Percentiles rank a stretch among this genome's conserved stretches.
These are phyloP conservation scores for Metellina segmentata DNA, from an alignment of 2,888 invertebrate species.

Conservation along the genomic window DNA sequence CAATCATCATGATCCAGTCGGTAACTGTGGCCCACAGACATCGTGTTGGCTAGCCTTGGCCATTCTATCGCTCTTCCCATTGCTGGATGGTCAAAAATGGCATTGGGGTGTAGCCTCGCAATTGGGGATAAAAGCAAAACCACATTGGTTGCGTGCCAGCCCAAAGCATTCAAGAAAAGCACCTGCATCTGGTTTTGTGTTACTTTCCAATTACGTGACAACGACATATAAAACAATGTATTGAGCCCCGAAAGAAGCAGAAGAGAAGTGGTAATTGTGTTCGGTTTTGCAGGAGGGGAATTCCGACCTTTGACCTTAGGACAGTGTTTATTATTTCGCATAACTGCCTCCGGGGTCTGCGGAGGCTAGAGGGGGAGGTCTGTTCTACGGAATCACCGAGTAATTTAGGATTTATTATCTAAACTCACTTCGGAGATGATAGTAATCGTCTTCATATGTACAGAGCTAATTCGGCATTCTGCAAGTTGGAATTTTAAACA, in stretches of 20 bases:
- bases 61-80: too few species aligned
- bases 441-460: conserved; percentile 13
- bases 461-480: conserved; percentile 21
- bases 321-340: conserved; percentile 73
- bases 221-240: conserved; percentile 76
- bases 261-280: conserved; percentile 71
- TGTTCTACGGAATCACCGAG: conserved; percentile 3
- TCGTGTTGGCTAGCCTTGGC: too few species aligned
- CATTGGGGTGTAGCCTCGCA: not conserved
- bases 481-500: conserved; percentile 18
- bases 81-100: conserved; percentile 44
- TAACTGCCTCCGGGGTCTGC: conserved; percentile 15
- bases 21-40: too few species aligned
- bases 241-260: conserved; percentile 10
- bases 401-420: conserved; percentile 48
- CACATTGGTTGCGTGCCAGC: conserved; percentile 53
- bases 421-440: conserved; percentile 2
- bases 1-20: too few species aligned
- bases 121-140: not conserved
- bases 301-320: conserved; percentile 68
- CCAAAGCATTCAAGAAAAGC: conserved; percentile 40
- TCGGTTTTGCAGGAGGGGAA: conserved; percentile 53
- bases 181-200: conserved; percentile 66
- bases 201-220: conserved; percentile 75
- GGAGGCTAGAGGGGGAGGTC: conserved; percentile 10